Evolutionary conservation across 2,797 vertebrate species (phyloP).

Genomic region (Paramormyrops hopkinsi): DNA sequence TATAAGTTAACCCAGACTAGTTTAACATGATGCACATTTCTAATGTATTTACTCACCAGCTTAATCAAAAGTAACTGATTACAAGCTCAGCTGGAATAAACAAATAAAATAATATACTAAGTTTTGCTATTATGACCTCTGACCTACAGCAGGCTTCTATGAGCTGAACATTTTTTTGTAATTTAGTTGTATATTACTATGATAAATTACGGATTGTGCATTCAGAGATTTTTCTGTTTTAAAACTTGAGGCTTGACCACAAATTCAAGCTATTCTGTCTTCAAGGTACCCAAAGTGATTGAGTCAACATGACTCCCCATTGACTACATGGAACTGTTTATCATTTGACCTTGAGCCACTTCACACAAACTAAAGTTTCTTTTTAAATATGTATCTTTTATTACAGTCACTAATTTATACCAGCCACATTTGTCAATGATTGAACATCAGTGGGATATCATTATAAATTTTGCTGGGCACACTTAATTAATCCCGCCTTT

Average conservation of each 20-base stretch:
- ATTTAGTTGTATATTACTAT: neutral
- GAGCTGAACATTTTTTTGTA: neutral
- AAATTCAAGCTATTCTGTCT: slow-evolving; percentile 1
- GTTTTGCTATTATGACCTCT: neutral
- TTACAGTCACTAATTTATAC: neutral
- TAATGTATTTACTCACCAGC: neutral
- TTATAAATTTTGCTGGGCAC: neutral
- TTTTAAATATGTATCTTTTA: neutral
- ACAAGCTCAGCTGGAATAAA: neutral
- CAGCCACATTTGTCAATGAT: neutral
- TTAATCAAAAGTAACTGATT: neutral
- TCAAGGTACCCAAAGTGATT: neutral
- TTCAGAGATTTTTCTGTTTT: neutral
- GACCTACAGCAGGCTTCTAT: neutral
- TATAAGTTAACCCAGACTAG: neutral
- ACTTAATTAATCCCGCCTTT: neutral
- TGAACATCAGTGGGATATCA: neutral
- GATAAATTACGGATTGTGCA: neutral
- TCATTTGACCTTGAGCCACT: neutral
- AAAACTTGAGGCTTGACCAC: neutral
- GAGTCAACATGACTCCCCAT: neutral
- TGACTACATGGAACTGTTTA: neutral
- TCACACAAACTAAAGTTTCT: neutral
- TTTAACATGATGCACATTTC: neutral
- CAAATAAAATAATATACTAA: neutral